A percentile compares a stretch with the other conserved stretches of the same genome.
Evolutionary conservation across 2,797 vertebrate genomes (phyloP).

Genomic region (Muraenolepis orangiensis): DNA sequence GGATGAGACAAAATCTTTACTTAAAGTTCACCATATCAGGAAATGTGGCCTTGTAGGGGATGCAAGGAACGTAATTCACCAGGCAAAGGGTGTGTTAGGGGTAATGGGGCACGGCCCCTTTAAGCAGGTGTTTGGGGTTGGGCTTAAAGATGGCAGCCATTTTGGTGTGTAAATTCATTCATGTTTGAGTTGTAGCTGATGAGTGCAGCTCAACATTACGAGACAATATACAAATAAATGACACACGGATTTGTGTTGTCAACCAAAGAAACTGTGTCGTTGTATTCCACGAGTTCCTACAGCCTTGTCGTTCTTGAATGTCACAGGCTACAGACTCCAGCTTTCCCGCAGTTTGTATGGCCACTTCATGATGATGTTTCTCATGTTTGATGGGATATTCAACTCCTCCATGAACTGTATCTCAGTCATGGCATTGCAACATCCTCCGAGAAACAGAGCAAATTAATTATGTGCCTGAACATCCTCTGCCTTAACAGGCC

Average conservation of each 20-base stretch:
- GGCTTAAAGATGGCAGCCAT: too few relatives aligned
- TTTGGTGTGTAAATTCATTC: too few relatives aligned
- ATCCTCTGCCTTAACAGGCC: slow-evolving; percentile 11
- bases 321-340: slow-evolving; percentile 21
- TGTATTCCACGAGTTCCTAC: too few relatives aligned
- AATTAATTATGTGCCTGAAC: neutral
- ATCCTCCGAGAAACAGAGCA: slow-evolving; percentile 5
- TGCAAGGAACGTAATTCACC: too few relatives aligned
- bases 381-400: slow-evolving; percentile 17
- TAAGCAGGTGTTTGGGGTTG: too few relatives aligned
- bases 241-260: too few relatives aligned
- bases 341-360: slow-evolving; percentile 22
- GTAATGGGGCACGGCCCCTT: too few relatives aligned
- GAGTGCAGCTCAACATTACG: too few relatives aligned
- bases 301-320: slow-evolving; percentile 11
- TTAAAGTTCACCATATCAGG: slow-evolving; percentile 18
- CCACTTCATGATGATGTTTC: slow-evolving; percentile 5
- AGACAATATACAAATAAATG: too few relatives aligned
- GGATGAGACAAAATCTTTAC: slow-evolving; percentile 17
- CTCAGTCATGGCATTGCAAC: slow-evolving; percentile 10
- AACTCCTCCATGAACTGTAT: slow-evolving; percentile 17
- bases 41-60: slow-evolving; percentile 17
- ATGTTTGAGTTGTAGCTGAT: too few relatives aligned
- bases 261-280: too few relatives aligned
- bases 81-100: too few relatives aligned